Percentiles rank a stretch among this genome's conserved stretches.
These are phyloP conservation scores for Acanthornis magna DNA, from an alignment of 2,797 vertebrate genomes.

Conservation along the genomic window DNA sequence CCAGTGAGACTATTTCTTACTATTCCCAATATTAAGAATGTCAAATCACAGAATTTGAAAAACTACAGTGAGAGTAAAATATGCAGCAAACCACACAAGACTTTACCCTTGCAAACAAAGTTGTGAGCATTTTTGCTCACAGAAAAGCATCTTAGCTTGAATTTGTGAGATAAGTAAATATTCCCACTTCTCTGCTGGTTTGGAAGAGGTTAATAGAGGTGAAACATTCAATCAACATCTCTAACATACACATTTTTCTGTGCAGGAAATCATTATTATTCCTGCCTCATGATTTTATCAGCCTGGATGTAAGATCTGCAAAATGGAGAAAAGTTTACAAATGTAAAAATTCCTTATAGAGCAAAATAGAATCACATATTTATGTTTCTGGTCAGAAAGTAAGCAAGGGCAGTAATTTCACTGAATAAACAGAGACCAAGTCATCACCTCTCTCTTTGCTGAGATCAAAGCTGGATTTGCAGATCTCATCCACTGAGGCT, in stretches of 20 bases:
- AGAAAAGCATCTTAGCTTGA: constrained; percentile 43
- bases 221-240: constrained; percentile 39
- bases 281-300: constrained; percentile 35
- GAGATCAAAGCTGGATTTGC: neutral
- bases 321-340: neutral
- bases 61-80: neutral
- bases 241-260: constrained; percentile 22
- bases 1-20: neutral
- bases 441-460: neutral
- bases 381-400: neutral
- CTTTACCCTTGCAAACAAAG: constrained; percentile 34
- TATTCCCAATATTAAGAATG: neutral
- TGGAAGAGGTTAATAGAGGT: constrained; percentile 64
- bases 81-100: constrained; percentile 3
- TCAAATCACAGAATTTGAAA: neutral
- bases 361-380: neutral
- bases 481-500: neutral
- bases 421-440: neutral
- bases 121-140: constrained; percentile 11
- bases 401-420: neutral
- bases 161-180: constrained; percentile 61
- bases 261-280: constrained; percentile 38
- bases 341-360: neutral
- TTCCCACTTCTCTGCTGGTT: constrained; percentile 42
- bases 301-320: neutral